phyloP scores from a whole-genome alignment of 30 jellyfish, hydroid and myxozoan species.

The Mastigias papua region DNA sequence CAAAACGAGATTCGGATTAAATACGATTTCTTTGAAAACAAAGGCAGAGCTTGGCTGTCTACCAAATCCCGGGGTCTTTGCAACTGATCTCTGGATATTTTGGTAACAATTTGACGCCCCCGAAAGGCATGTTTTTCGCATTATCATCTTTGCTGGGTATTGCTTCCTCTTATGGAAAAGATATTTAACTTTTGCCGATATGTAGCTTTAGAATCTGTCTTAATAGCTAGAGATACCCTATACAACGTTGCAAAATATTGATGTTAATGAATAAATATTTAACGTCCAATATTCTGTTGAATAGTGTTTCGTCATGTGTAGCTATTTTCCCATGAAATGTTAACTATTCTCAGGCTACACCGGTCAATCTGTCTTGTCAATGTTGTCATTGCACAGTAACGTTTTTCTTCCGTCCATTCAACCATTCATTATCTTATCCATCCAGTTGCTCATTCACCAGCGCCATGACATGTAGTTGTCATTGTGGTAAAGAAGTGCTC shows the following conservation, averaged over 20 bases:
- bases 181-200: background rate
- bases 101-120: background rate
- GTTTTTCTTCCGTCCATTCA: background rate
- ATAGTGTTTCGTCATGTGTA: background rate
- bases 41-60: background rate
- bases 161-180: background rate
- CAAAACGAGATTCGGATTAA: background rate
- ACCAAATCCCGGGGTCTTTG: too few species aligned
- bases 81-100: too few species aligned
- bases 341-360: background rate
- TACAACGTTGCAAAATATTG: background rate
- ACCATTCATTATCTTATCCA: background rate
- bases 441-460: background rate
- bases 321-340: constrained; percentile 1
- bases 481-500: too few species aligned
- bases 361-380: background rate
- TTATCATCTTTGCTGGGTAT: background rate
- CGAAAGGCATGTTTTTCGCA: background rate
- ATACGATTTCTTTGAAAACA: background rate
- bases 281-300: background rate
- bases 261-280: constrained; percentile 5
- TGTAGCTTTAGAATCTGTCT: background rate
- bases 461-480: too few species aligned
- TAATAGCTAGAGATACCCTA: background rate
- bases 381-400: background rate